Evolutionary conservation across 2,888 invertebrate genomes (phyloP).

Genomic region (Anarsia innoxiella): DNA sequence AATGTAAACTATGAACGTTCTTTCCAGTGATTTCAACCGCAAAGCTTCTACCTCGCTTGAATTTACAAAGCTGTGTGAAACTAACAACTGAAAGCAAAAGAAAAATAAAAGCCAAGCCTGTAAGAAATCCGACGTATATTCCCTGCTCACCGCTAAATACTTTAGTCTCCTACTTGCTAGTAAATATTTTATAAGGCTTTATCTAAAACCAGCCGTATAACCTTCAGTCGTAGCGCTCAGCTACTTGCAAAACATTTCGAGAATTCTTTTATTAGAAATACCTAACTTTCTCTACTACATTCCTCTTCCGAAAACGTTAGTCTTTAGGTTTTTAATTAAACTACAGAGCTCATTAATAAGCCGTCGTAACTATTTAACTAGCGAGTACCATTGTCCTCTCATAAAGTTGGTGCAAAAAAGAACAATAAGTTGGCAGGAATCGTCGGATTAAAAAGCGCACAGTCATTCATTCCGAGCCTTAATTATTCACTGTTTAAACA

Average conservation of each 20-base stretch:
- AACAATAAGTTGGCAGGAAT: conserved; percentile 42
- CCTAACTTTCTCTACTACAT: conserved; percentile 29
- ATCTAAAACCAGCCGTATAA: conserved; percentile 25
- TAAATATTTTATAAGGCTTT: conserved; percentile 48
- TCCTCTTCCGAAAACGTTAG: conserved; percentile 37
- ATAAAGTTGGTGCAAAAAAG: conserved; percentile 47
- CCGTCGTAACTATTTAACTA: conserved; percentile 60
- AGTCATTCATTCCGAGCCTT: conserved; percentile 61
- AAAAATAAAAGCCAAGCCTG: conserved; percentile 29
- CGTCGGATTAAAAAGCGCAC: conserved; percentile 54
- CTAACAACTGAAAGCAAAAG: conserved; percentile 27
- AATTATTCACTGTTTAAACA: conserved; percentile 72
- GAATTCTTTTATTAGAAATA: conserved; percentile 4
- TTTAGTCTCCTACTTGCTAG: conserved; percentile 38
- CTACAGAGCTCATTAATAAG: conserved; percentile 60
- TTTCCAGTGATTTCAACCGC: conserved; percentile 6
- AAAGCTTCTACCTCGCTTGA: conserved; percentile 20
- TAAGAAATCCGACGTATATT: conserved; percentile 35
- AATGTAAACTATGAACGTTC: conserved; percentile 1
- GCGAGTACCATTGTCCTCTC: conserved; percentile 52
- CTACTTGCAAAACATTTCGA: too few relatives aligned
- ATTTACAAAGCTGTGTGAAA: conserved; percentile 30
- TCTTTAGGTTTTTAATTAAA: conserved; percentile 50
- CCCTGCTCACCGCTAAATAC: conserved; percentile 37
- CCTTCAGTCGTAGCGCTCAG: too few relatives aligned